Evolutionary conservation across 2,797 vertebrate genomes (phyloP).

Genomic region (Coranthus polyacanthus): DNA sequence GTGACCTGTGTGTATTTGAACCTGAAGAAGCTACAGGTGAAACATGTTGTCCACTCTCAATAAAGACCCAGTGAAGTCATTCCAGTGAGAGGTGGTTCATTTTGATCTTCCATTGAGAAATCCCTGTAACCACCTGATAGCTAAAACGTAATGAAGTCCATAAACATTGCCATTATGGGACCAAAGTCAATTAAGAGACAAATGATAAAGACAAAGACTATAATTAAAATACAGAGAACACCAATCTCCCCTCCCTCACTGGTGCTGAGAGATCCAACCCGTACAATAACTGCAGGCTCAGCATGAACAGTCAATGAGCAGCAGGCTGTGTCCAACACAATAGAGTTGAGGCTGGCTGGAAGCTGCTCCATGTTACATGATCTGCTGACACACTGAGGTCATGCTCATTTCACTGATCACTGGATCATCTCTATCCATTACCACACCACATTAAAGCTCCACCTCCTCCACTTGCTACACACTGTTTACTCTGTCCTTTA

Average conservation of each 20-base stretch:
- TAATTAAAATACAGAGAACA: constrained; percentile 11
- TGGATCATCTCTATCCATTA: not conserved
- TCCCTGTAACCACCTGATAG: too few relatives aligned
- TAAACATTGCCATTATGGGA: not conserved
- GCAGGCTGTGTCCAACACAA: constrained; percentile 54
- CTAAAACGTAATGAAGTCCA: too few relatives aligned
- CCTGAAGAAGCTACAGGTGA: too few relatives aligned
- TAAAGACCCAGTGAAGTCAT: too few relatives aligned
- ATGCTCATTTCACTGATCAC: constrained; percentile 50
- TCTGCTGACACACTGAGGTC: constrained; percentile 68
- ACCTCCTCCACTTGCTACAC: not conserved
- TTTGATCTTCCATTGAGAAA: too few relatives aligned
- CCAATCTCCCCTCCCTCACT: not conserved
- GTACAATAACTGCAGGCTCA: constrained; percentile 69
- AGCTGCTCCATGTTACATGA: constrained; percentile 66
- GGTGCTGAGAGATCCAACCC: constrained; percentile 31
- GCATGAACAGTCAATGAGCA: constrained; percentile 56
- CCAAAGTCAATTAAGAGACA: not conserved
- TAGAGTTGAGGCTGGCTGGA: constrained; percentile 51
- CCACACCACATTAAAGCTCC: not conserved
- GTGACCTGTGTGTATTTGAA: too few relatives aligned
- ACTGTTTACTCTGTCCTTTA: not conserved
- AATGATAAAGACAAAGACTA: not conserved
- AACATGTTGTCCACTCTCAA: too few relatives aligned
- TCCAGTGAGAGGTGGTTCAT: too few relatives aligned